Evolutionary conservation across 2,888 invertebrate species (phyloP).

Genomic region (Cylloceria caligata): DNA sequence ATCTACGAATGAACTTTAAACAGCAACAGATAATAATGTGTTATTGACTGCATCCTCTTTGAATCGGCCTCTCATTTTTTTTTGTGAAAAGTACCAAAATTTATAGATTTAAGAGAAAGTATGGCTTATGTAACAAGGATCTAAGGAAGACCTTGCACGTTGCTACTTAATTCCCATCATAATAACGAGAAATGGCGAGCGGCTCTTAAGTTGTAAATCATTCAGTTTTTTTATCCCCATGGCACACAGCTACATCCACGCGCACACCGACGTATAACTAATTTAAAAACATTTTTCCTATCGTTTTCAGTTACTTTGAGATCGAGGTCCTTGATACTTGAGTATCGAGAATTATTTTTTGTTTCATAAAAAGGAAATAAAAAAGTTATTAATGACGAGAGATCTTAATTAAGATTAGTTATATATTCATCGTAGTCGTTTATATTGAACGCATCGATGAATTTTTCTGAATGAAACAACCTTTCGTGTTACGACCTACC

Average conservation of each 20-base stretch:
- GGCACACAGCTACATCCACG: too few relatives aligned
- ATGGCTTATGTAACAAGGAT: background rate
- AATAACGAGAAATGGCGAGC: too few relatives aligned
- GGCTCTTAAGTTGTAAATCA: too few relatives aligned
- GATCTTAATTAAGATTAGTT: background rate
- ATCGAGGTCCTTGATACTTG: too few relatives aligned
- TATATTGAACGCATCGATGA: constrained; percentile 29
- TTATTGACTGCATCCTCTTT: background rate
- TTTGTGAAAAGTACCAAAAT: background rate
- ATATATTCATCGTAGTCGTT: constrained; percentile 4
- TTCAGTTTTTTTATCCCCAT: too few relatives aligned
- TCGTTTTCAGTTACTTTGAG: too few relatives aligned
- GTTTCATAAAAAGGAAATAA: too few relatives aligned
- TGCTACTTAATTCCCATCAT: too few relatives aligned
- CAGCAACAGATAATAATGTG: background rate
- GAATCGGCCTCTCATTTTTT: background rate
- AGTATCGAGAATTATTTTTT: too few relatives aligned
- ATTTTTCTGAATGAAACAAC: constrained; percentile 55
- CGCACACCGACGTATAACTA: too few relatives aligned
- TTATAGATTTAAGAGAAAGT: background rate
- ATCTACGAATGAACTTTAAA: constrained; percentile 67
- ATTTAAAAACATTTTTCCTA: too few relatives aligned
- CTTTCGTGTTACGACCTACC: constrained; percentile 66
- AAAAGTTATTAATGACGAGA: background rate
- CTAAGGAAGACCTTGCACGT: background rate